These are phyloP conservation scores for Copidosoma aretas DNA, from an alignment of 2,888 invertebrate genomes.

Conservation along the genomic window DNA sequence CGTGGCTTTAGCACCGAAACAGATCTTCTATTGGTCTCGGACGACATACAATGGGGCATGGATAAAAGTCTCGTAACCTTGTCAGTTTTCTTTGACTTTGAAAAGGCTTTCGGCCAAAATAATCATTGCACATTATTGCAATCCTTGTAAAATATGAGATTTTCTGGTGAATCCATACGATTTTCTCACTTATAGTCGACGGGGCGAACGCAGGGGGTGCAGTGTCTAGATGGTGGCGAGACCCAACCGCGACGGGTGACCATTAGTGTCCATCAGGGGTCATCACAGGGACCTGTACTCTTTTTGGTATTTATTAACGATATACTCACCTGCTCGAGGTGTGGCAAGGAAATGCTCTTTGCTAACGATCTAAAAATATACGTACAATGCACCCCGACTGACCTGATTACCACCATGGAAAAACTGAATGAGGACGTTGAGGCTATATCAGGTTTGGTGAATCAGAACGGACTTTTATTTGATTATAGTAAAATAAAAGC, in stretches of 20 bases:
- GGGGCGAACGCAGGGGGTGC: too few species aligned
- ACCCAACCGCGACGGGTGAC: background rate
- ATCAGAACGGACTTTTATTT: background rate
- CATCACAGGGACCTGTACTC: background rate
- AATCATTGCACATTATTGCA: too few species aligned
- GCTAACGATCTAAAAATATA: background rate
- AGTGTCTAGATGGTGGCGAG: background rate
- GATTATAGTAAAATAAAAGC: background rate
- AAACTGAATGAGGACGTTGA: background rate
- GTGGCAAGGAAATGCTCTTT: background rate
- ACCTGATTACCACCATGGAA: background rate
- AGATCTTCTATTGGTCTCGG: too few species aligned
- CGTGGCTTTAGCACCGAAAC: too few species aligned
- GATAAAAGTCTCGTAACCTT: too few species aligned
- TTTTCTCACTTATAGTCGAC: too few species aligned
- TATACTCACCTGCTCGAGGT: background rate
- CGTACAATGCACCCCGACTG: background rate
- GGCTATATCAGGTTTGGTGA: background rate
- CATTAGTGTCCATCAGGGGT: too few species aligned
- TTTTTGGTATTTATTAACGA: conserved; percentile 1
- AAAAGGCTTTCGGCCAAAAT: too few species aligned
- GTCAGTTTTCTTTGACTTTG: too few species aligned
- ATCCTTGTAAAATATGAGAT: too few species aligned
- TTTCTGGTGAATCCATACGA: too few species aligned
- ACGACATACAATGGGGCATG: too few species aligned